These are phyloP conservation scores for Romanogobio albipinnatus DNA, from an alignment of 2,113 vertebrate genomes.

Conservation along the genomic window DNA sequence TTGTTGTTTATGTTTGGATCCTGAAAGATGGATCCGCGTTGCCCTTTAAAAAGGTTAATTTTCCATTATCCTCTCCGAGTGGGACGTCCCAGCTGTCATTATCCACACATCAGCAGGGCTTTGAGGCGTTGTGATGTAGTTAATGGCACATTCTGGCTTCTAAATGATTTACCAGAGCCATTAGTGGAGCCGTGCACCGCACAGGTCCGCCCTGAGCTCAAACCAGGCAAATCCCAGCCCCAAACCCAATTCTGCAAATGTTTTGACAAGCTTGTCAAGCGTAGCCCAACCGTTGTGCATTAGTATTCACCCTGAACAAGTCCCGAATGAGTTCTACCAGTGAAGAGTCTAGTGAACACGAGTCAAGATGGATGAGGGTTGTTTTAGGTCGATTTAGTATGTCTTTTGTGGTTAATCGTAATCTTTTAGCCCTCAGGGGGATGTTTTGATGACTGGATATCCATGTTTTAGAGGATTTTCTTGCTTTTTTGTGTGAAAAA, in stretches of 20 bases:
- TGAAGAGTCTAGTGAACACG: background rate
- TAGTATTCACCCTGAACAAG: constrained; percentile 48
- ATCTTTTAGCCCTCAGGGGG: constrained; percentile 11
- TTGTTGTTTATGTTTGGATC: constrained; percentile 36
- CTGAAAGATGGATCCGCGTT: constrained; percentile 59
- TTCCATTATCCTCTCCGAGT: constrained; percentile 69
- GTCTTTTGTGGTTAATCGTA: constrained; percentile 20
- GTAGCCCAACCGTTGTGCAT: constrained; percentile 30
- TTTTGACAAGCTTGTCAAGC: constrained; percentile 67
- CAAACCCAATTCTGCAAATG: constrained; percentile 66
- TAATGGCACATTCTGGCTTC: constrained; percentile 70
- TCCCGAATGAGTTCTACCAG: constrained; percentile 11
- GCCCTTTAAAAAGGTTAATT: constrained; percentile 74
- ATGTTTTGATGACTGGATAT: background rate
- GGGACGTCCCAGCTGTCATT: constrained; percentile 72
- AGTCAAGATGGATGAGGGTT: background rate
- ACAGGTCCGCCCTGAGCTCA: constrained; percentile 61
- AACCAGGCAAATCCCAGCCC: constrained; percentile 56
- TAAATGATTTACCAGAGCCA: constrained; percentile 78
- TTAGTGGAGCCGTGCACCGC: constrained; percentile 66
- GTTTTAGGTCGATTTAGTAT: constrained; percentile 5
- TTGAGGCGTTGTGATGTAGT: constrained; percentile 66
- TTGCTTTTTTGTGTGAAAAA: background rate
- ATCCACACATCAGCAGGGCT: constrained; percentile 74
- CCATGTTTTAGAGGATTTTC: background rate